Conservation (phyloP, 2,797 vertebrate species). For the Dendrocincla fuliginosa region DNA sequence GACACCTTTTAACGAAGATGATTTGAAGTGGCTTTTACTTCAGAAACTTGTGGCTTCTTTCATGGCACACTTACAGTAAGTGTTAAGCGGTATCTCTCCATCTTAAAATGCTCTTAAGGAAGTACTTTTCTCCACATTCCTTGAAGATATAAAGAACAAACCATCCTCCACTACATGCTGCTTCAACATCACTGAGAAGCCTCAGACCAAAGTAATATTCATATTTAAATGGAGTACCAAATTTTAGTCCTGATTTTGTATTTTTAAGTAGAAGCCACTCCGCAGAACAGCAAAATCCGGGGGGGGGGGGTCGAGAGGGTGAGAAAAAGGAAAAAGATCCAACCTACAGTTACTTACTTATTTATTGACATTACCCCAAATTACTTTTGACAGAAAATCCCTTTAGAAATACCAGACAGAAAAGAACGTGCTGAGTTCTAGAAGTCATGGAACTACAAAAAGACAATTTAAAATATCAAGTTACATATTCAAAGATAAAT, state of each 20-base stretch:
- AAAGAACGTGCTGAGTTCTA: background rate
- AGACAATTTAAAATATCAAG: background rate
- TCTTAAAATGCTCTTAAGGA: conserved; percentile 10
- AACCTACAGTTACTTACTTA: background rate
- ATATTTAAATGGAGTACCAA: background rate
- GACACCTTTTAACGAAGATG: conserved; percentile 41
- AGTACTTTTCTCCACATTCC: background rate
- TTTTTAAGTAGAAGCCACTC: background rate
- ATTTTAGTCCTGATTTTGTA: background rate
- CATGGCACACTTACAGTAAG: conserved; percentile 39
- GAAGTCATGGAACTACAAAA: background rate
- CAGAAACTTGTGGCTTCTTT: conserved; percentile 78
- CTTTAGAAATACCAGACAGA: background rate
- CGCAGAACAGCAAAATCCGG: background rate
- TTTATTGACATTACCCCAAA: background rate
- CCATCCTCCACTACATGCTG: background rate
- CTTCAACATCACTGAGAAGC: background rate
- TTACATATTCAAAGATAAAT: background rate
- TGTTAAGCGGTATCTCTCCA: background rate
- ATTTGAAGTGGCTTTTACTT: conserved; percentile 81
- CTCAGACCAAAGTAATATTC: background rate
- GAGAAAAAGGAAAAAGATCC: background rate
- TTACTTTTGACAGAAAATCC: background rate
- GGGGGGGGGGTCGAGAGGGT: background rate
- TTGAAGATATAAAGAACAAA: background rate